Base-by-base conservation (phyloP, 2,113 vertebrate species). In the Cygnus buccinator region DNA sequence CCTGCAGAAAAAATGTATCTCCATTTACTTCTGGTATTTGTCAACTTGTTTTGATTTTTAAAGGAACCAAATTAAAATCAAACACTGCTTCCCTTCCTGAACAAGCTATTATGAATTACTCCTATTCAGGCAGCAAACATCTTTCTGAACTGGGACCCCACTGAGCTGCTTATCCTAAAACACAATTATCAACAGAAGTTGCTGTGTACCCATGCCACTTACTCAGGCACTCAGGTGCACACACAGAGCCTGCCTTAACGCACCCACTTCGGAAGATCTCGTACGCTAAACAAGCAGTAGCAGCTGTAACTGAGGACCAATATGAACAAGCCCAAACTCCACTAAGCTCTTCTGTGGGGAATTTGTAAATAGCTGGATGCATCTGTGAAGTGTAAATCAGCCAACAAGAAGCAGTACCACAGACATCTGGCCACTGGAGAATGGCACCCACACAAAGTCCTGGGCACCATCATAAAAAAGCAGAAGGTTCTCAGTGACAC, bases 341-440 rank as follows among this genome's bases (percentile, higher is more conserved):
- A 15, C 71, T 14, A 21, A 46, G 13, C 14, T 39, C 29, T 41
- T 35, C 20, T 1, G 1, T 10, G 37, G 28, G 52, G 41, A 37
- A 39, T 15, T 39, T 62, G 10, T 31, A 29, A 44, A 41, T 25
- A 37, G 31, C 41, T 79, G 31, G 39, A 75, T 54, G 22, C 19
- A 18, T 57, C 59, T 20, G 2, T 8, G 9, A 63, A 70, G 35
- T 13, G 33, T 28, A 7, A 37, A 10, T 29, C 10, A 4, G 31
- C 25, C 74, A 44, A 29, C 0, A 0, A 39, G 59, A 28, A 74
- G 61, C n/a, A 28, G 17, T 17, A 11, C 17, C 1, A 3, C 35
- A 43, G 77, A 25, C 22, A 35, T 13, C 59, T 10, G 13, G n/a
- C 59, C n/a, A 37, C 43, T 66, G 58, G 25, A 61, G 54, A 35